Percentiles rank a stretch among this genome's conserved stretches.
Conservation (phyloP, 2,113 vertebrate species). For the Marmota monax region DNA sequence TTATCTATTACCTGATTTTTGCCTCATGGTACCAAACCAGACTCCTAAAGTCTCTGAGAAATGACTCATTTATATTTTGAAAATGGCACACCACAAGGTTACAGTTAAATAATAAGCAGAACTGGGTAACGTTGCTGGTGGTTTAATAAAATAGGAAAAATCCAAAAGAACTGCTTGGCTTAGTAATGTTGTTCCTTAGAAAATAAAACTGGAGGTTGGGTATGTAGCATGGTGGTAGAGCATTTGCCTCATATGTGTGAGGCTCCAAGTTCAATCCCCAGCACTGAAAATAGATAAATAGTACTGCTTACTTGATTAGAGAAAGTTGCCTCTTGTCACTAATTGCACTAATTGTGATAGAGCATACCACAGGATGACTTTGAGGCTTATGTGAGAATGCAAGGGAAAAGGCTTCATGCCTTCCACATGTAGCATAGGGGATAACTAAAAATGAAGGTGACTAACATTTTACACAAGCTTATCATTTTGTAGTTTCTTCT, state of each 20-base stretch:
- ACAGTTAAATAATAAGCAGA: not conserved
- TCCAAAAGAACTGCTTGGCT: not conserved
- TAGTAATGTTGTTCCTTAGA: not conserved
- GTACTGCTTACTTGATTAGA: not conserved
- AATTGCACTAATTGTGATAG: not conserved
- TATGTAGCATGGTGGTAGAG: not conserved
- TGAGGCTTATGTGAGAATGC: not conserved
- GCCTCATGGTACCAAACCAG: not conserved
- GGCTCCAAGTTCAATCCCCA: not conserved
- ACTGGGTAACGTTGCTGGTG: not conserved
- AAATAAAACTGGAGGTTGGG: not conserved
- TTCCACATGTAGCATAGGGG: not conserved
- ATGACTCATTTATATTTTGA: slow-evolving; percentile 25
- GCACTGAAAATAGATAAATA: not conserved
- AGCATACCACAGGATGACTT: not conserved
- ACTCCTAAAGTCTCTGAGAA: slow-evolving; percentile 21
- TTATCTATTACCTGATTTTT: not conserved
- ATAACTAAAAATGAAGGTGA: not conserved
- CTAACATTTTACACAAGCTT: not conserved
- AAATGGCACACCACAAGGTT: not conserved
- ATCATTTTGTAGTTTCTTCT: not conserved
- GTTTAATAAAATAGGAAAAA: slow-evolving; percentile 48
- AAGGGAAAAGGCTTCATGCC: not conserved
- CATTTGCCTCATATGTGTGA: too few species aligned
- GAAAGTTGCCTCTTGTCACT: not conserved